phyloP scores from a whole-genome alignment of 2,797 vertebrate species.

The Microcaecilia unicolor region DNA sequence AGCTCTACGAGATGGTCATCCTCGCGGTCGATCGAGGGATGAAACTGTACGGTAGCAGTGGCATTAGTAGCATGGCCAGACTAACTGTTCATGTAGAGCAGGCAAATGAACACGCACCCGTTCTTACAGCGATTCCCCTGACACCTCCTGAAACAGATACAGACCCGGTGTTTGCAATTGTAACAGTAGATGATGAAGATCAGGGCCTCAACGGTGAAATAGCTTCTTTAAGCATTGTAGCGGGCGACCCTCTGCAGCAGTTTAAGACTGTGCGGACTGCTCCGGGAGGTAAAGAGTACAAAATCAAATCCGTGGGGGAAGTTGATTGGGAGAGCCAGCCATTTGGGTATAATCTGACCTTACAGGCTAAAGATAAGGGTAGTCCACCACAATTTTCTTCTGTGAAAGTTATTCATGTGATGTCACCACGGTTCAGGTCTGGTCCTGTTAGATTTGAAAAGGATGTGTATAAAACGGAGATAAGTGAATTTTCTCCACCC shows the following conservation, averaged over 20 bases:
- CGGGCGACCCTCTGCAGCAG: slow-evolving; percentile 83
- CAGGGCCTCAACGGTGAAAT: slow-evolving; percentile 89
- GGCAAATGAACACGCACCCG: slow-evolving; percentile 80
- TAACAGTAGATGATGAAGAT: slow-evolving; percentile 86
- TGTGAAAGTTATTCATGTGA: slow-evolving; percentile 78
- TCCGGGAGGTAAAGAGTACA: slow-evolving; percentile 90
- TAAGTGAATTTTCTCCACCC: slow-evolving; percentile 88
- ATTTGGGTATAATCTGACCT: slow-evolving; percentile 89
- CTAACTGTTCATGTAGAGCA: slow-evolving; percentile 82
- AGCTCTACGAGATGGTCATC: slow-evolving; percentile 85
- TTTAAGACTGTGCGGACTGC: slow-evolving; percentile 80
- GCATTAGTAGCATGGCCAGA: slow-evolving; percentile 94
- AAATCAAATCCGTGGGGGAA: slow-evolving; percentile 73
- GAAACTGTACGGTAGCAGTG: slow-evolving; percentile 94
- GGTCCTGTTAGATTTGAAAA: slow-evolving; percentile 80
- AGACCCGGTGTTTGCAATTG: slow-evolving; percentile 80
- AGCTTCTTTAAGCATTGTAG: slow-evolving; percentile 82
- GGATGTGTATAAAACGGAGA: slow-evolving; percentile 78
- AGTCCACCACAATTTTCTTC: slow-evolving; percentile 83
- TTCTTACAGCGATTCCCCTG: slow-evolving; percentile 70
- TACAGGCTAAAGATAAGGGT: slow-evolving; percentile 97
- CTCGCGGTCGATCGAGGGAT: slow-evolving; percentile 89
- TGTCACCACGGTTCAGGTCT: slow-evolving; percentile 73
- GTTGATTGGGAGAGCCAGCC: slow-evolving; percentile 86
- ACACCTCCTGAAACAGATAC: slow-evolving; percentile 70